Evolutionary conservation across 1,140 invertebrate species (phyloP).

Genomic region (Leptinotarsa texana): DNA sequence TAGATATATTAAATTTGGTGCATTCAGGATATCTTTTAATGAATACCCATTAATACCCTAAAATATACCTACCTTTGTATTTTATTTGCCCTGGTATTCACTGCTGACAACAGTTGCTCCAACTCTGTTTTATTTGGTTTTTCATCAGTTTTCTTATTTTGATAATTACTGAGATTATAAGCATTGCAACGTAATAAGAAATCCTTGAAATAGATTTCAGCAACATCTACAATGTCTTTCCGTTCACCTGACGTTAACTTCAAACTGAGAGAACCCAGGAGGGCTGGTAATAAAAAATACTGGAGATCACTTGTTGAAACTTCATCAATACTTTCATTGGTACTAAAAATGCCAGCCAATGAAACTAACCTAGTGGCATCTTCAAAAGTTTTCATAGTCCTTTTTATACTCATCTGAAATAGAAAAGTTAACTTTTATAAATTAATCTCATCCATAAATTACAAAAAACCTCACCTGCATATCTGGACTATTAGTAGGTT

Average conservation of each 20-base stretch:
- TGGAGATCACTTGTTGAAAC: constrained; percentile 82
- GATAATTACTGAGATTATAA: constrained; percentile 71
- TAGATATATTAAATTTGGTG: no score
- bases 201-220: constrained; percentile 85
- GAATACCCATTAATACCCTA: no score
- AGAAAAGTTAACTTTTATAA: not conserved
- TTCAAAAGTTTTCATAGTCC: constrained; percentile 74
- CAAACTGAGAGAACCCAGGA: constrained; percentile 76
- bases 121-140: constrained; percentile 45
- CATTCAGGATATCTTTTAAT: no score
- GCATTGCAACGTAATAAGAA: constrained; percentile 78
- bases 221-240: constrained; percentile 69
- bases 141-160: constrained; percentile 36
- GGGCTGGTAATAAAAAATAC: constrained; percentile 79
- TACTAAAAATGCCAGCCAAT: constrained; percentile 78
- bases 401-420: constrained; percentile 59
- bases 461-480: constrained; percentile 59
- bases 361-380: constrained; percentile 78
- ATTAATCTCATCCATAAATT: not conserved
- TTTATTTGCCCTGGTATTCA: constrained; percentile 69
- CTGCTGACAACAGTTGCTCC: constrained; percentile 53
- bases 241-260: constrained; percentile 70
- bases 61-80: constrained; percentile 60
- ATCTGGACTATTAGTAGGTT: constrained; percentile 64
- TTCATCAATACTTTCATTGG: constrained; percentile 87